These are phyloP conservation scores for Drosophila neutralis DNA, from an alignment of 2,888 invertebrate species.

Conservation along the genomic window DNA sequence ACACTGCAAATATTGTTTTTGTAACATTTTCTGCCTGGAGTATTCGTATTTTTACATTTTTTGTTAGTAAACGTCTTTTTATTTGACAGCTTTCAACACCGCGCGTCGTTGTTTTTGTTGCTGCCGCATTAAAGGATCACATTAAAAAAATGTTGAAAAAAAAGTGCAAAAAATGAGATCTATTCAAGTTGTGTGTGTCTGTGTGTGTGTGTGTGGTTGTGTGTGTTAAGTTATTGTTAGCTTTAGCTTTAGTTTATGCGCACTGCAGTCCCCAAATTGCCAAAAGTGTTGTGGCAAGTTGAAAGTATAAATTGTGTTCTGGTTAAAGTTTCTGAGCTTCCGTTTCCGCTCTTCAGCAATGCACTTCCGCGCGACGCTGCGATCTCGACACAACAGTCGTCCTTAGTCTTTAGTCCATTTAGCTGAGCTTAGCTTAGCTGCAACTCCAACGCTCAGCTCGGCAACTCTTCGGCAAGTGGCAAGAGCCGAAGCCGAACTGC, in stretches of 20 bases:
- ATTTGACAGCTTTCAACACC: conserved; percentile 60
- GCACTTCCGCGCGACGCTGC: conserved; percentile 78
- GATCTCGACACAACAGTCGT: conserved; percentile 70
- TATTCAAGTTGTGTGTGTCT: conserved; percentile 15
- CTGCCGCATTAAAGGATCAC: conserved; percentile 51
- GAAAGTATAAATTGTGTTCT: conserved; percentile 17
- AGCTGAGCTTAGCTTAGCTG: conserved; percentile 7
- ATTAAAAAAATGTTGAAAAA: conserved; percentile 63
- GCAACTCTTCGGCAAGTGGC: conserved; percentile 12
- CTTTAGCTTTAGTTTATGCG: conserved; percentile 8
- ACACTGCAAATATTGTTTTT: conserved; percentile 54
- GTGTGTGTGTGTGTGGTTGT: conserved; percentile 21
- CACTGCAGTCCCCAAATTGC: conserved; percentile 40
- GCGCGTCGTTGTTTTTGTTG: conserved; percentile 53
- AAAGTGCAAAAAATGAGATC: conserved; percentile 32
- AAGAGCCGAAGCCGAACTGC: conserved; percentile 42
- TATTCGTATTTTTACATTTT: conserved; percentile 5
- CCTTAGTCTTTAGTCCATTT: background rate
- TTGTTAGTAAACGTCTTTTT: conserved; percentile 36
- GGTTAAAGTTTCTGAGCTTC: conserved; percentile 58
- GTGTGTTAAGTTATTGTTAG: conserved; percentile 3
- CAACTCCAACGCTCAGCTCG: conserved; percentile 2
- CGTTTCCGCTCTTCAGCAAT: conserved; percentile 73
- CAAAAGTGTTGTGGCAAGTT: conserved; percentile 37
- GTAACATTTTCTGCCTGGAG: conserved; percentile 26